A percentile compares a stretch with the other conserved stretches of the same genome.
These are phyloP conservation scores for Pardosa pseudoannulata DNA, from an alignment of 2,888 invertebrate species.

Conservation along the genomic window DNA sequence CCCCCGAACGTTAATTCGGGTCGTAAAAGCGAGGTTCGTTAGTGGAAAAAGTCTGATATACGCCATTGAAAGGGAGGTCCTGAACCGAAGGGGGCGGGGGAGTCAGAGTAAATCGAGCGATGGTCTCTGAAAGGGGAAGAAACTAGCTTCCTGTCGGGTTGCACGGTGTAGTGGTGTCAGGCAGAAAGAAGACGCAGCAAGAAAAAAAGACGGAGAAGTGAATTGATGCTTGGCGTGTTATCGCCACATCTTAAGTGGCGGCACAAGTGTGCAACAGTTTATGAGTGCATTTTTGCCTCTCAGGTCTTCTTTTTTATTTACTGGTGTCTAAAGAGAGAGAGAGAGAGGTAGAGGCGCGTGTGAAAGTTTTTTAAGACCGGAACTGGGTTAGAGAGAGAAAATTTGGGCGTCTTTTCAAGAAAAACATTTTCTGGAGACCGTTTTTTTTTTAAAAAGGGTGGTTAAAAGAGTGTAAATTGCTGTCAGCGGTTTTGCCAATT, in stretches of 20 bases:
- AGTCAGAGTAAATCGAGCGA: conserved; percentile 10
- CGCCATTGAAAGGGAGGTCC: background rate
- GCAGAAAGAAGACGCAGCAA: no score
- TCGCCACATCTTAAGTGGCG: conserved; percentile 62
- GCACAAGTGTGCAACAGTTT: conserved; percentile 66
- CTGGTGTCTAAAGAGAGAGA: background rate
- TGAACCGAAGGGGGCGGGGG: background rate
- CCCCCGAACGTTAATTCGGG: background rate
- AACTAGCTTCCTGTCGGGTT: background rate
- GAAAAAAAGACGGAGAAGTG: background rate
- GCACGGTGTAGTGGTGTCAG: background rate
- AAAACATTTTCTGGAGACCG: background rate
- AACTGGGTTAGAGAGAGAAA: conserved; percentile 27
- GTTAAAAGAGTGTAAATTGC: background rate
- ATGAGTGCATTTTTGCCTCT: background rate
- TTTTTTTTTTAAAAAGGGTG: no score
- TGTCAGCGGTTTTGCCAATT: background rate
- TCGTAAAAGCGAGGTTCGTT: background rate
- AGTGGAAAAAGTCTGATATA: background rate
- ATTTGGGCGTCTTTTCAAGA: conserved; percentile 6
- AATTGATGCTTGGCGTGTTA: conserved; percentile 44
- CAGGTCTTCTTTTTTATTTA: conserved; percentile 27
- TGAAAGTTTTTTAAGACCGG: conserved; percentile 48
- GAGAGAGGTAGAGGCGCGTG: no score
- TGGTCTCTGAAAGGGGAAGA: background rate